Evolutionary conservation across 2,797 vertebrate species (phyloP).

Genomic region (Sarcophilus harrisii): DNA sequence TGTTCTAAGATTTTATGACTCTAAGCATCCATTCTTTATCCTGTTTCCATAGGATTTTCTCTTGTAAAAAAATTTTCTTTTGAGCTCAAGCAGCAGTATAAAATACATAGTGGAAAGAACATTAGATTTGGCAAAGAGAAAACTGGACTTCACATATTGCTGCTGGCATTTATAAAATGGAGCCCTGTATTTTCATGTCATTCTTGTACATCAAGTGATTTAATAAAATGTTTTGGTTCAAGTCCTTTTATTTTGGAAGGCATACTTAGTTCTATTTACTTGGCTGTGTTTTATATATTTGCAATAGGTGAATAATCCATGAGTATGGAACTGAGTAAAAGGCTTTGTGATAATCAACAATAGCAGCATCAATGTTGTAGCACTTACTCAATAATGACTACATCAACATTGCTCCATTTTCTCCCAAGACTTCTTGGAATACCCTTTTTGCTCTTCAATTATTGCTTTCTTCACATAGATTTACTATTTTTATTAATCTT

Average conservation of each 20-base stretch:
- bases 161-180: background rate
- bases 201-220: background rate
- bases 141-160: background rate
- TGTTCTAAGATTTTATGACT: background rate
- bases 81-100: background rate
- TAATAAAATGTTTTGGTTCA: background rate
- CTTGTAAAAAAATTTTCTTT: background rate
- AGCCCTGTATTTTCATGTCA: background rate
- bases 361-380: background rate
- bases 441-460: background rate
- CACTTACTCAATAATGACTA: background rate
- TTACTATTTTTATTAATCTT: background rate
- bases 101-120: background rate
- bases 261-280: background rate
- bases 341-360: background rate
- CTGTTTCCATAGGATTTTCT: background rate
- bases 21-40: background rate
- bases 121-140: background rate
- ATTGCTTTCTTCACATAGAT: background rate
- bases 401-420: background rate
- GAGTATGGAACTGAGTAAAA: background rate
- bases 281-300: background rate
- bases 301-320: background rate
- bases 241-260: background rate
- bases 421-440: background rate